phyloP scores from a whole-genome alignment of 2,888 invertebrate genomes.

The Sclerodermus sp. region DNA sequence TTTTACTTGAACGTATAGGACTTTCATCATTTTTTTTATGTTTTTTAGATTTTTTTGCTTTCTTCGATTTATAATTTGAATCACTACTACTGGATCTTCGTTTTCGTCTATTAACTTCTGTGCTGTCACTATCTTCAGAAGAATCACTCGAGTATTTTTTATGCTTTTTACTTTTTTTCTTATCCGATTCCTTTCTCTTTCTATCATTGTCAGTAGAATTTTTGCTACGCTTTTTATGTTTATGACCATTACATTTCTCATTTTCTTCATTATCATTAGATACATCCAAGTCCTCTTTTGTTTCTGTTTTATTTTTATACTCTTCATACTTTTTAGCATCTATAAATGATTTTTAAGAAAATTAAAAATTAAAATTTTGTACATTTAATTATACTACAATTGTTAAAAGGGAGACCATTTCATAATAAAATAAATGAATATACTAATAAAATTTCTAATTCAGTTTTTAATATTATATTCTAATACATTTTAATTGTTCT shows the following conservation, averaged over 20 bases:
- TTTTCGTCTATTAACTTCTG: slow-evolving; percentile 30
- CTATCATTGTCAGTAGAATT: slow-evolving; percentile 12
- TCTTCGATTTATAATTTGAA: slow-evolving; percentile 36
- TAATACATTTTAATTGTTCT: no score
- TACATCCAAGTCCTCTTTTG: slow-evolving; percentile 44
- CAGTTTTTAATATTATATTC: no score
- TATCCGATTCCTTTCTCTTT: slow-evolving; percentile 14
- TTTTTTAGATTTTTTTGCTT: slow-evolving; percentile 53
- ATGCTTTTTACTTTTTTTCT: slow-evolving; percentile 24
- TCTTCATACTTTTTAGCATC: slow-evolving; percentile 74
- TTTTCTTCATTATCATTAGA: slow-evolving; percentile 34
- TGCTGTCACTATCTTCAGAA: slow-evolving; percentile 23
- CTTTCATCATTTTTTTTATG: slow-evolving; percentile 50
- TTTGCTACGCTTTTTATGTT: slow-evolving; percentile 38
- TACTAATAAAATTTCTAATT: no score
- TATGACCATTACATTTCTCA: slow-evolving; percentile 34
- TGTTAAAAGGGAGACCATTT: no score
- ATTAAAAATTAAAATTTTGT: slow-evolving; percentile 17
- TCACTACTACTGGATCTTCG: slow-evolving; percentile 34
- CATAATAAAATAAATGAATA: no score
- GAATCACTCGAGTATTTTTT: slow-evolving; percentile 11
- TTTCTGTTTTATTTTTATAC: slow-evolving; percentile 64
- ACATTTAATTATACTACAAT: neutral
- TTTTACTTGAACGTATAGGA: slow-evolving; percentile 57
- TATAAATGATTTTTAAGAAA: slow-evolving; percentile 56